Evolutionary conservation across 1,140 invertebrate species (phyloP).

Genomic region (Camponotus vicinus): DNA sequence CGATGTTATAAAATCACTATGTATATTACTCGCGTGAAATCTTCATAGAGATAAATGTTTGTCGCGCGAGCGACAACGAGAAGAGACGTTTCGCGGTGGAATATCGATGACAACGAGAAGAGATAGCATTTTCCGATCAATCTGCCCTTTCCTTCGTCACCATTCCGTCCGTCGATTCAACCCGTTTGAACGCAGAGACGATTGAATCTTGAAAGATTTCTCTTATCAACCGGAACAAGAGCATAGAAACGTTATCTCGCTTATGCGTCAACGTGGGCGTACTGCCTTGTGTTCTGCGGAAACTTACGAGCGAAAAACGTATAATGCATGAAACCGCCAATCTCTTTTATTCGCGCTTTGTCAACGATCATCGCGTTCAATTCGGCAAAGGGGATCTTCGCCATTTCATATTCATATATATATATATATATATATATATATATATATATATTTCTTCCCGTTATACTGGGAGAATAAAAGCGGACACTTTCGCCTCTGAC

Average conservation of each 20-base stretch:
- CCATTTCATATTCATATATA: slow-evolving; percentile 63
- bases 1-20: not conserved
- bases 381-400: slow-evolving; percentile 49
- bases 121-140: slow-evolving; percentile 62
- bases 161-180: slow-evolving; percentile 36
- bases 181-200: slow-evolving; percentile 40
- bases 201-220: slow-evolving; percentile 60
- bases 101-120: slow-evolving; percentile 53
- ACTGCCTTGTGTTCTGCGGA: not conserved
- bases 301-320: slow-evolving; percentile 16
- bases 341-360: slow-evolving; percentile 45
- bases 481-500: slow-evolving; percentile 69
- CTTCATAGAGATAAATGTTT: slow-evolving; percentile 26
- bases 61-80: not conserved
- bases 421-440: slow-evolving; percentile 29
- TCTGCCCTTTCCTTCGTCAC: slow-evolving; percentile 38
- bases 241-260: slow-evolving; percentile 5
- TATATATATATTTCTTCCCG: slow-evolving; percentile 56
- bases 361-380: slow-evolving; percentile 47
- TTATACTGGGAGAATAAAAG: slow-evolving; percentile 65
- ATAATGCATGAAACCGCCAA: not conserved
- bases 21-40: not conserved
- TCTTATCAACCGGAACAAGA: slow-evolving; percentile 21
- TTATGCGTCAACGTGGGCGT: not conserved
- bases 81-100: slow-evolving; percentile 34